Conservation (phyloP, 2,888 invertebrate genomes). For the Spatulosminthurus flaviceps region DNA sequence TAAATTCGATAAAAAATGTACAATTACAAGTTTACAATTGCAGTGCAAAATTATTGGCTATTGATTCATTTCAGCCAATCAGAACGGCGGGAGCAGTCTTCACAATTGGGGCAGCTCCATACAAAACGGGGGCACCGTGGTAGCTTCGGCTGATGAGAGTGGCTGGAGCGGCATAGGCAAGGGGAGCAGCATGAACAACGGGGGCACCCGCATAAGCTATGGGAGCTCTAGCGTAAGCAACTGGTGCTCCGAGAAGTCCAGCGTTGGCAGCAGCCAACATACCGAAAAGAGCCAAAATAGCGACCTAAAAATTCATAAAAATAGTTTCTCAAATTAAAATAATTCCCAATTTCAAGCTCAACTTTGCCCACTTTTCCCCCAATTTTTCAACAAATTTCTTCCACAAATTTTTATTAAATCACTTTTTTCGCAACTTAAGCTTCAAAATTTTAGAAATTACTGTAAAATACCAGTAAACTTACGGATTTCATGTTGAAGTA, state of each 20-base stretch:
- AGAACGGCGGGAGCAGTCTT: background rate
- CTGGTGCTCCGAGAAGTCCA: conserved; percentile 42
- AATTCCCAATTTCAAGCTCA: too few relatives aligned
- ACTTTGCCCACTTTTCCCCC: too few relatives aligned
- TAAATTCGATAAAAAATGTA: too few relatives aligned
- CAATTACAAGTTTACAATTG: too few relatives aligned
- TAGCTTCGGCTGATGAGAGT: conserved; percentile 39
- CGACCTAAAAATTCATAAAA: conserved; percentile 35
- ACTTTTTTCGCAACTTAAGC: too few relatives aligned
- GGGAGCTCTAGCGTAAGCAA: conserved; percentile 9
- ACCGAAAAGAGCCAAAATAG: conserved; percentile 42
- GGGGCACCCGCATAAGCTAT: conserved; percentile 29
- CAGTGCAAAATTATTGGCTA: too few relatives aligned
- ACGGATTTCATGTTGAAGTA: conserved; percentile 51
- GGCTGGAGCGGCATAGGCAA: conserved; percentile 13
- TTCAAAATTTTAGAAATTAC: too few relatives aligned
- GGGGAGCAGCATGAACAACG: conserved; percentile 23
- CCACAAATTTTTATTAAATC: too few relatives aligned
- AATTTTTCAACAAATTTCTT: too few relatives aligned
- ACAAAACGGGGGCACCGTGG: conserved; percentile 32
- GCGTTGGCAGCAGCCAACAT: conserved; percentile 42
- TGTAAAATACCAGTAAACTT: conserved; percentile 36
- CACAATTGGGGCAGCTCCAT: conserved; percentile 34
- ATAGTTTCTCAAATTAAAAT: background rate
- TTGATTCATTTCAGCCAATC: background rate